phyloP scores from a whole-genome alignment of 2,113 vertebrate species.

The Herpetotheres cachinnans region DNA sequence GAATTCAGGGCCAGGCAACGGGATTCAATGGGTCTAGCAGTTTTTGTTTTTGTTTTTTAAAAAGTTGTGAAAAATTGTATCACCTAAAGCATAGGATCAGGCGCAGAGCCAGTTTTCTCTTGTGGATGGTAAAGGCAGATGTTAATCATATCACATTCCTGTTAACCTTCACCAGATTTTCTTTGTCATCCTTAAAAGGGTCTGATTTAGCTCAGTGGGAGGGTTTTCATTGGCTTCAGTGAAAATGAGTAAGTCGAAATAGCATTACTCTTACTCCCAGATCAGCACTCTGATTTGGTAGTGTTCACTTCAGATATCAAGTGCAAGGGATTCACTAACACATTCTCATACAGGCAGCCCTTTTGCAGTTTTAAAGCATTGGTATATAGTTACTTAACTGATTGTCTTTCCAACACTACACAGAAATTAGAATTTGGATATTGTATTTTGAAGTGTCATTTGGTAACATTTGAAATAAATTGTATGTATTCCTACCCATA shows the following conservation, averaged over 20 bases:
- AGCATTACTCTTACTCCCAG: neutral
- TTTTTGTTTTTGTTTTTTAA: neutral
- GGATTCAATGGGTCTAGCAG: neutral
- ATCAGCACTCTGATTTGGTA: neutral
- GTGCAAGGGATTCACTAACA: neutral
- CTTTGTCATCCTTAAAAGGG: conserved; percentile 42
- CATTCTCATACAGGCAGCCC: neutral
- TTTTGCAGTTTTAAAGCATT: neutral
- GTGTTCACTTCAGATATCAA: neutral
- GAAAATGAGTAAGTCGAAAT: conserved; percentile 10
- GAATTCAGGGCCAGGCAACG: neutral
- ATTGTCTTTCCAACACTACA: neutral
- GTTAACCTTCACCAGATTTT: conserved; percentile 43
- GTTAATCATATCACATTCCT: conserved; percentile 31
- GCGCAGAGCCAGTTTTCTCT: neutral
- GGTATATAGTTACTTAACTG: neutral
- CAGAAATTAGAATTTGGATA: neutral
- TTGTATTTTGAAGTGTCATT: neutral
- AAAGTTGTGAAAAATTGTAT: neutral
- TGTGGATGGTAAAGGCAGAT: neutral
- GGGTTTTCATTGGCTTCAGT: conserved; percentile 11
- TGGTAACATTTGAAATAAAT: neutral
- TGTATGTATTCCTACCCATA: neutral
- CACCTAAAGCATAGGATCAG: neutral
- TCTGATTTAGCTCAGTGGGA: conserved; percentile 34